These are phyloP conservation scores for Amorpha juglandis DNA, from an alignment of 2,888 invertebrate genomes.

Conservation along the genomic window DNA sequence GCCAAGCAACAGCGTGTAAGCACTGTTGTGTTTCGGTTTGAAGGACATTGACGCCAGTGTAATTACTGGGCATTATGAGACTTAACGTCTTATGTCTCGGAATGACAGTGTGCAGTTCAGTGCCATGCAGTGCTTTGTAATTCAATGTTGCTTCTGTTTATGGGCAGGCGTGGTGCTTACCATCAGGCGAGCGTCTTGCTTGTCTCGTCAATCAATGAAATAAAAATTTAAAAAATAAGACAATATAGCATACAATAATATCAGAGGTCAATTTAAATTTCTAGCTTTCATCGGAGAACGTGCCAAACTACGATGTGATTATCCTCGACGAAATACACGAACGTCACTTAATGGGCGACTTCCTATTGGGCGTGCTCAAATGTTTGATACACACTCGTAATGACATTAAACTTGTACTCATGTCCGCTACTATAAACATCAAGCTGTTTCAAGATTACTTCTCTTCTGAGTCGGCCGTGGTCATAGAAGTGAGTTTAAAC, in stretches of 20 bases:
- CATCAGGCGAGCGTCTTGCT: too few species aligned
- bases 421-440: conserved; percentile 99
- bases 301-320: conserved; percentile 95
- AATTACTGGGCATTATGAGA: too few species aligned
- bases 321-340: conserved; percentile 99
- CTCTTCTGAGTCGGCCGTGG: conserved; percentile 89
- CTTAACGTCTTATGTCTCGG: too few species aligned
- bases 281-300: conserved; percentile 92
- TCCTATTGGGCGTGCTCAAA: conserved; percentile 96
- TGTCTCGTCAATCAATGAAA: too few species aligned
- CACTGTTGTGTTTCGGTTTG: too few species aligned
- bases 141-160: too few species aligned
- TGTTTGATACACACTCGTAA: conserved; percentile 92
- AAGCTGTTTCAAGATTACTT: conserved; percentile 97
- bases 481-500: conserved; percentile 87
- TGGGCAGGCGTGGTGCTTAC: too few species aligned
- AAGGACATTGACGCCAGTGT: too few species aligned
- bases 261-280: conserved; percentile 32
- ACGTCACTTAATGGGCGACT: conserved; percentile 97
- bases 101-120: too few species aligned
- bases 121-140: too few species aligned
- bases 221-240: too few species aligned
- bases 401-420: conserved; percentile 95
- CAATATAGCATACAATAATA: neutral
- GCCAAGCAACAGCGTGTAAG: too few species aligned